Conservation (phyloP, 2,888 invertebrate species). For the Proisotoma minuta region DNA sequence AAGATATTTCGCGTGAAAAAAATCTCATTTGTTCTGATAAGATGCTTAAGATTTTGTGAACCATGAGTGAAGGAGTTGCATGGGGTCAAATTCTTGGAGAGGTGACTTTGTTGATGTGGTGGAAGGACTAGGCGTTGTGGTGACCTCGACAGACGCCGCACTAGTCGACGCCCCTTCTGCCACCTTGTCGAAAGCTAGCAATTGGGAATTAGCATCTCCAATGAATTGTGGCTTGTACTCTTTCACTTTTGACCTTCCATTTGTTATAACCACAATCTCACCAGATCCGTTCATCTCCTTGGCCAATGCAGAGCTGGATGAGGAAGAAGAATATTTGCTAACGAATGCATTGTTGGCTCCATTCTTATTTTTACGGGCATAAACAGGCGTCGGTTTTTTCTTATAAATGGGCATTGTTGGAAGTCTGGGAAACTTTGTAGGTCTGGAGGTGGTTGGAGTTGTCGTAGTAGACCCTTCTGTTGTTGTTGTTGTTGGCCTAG, state of each 20-base stretch:
- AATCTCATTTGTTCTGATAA: too few relatives aligned
- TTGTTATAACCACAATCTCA: conserved; percentile 44
- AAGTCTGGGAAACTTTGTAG: conserved; percentile 31
- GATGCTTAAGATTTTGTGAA: conserved; percentile 37
- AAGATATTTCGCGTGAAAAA: too few relatives aligned
- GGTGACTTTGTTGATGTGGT: conserved; percentile 38
- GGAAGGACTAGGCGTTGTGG: conserved; percentile 17
- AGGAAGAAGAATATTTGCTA: conserved; percentile 24
- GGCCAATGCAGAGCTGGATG: conserved; percentile 19
- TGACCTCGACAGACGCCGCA: background rate
- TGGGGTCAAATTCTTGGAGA: conserved; percentile 44
- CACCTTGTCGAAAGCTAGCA: conserved; percentile 45
- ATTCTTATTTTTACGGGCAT: conserved; percentile 27
- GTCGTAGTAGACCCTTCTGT: conserved; percentile 1
- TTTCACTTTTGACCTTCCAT: conserved; percentile 44
- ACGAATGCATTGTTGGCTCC: conserved; percentile 13
- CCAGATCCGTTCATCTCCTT: conserved; percentile 37
- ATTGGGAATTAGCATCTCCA: conserved; percentile 35
- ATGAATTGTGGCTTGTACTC: conserved; percentile 47
- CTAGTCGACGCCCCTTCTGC: conserved; percentile 19
- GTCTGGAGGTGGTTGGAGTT: conserved; percentile 15
- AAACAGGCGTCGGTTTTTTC: conserved; percentile 37
- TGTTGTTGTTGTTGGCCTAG: conserved; percentile 10
- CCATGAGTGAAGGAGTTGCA: conserved; percentile 46
- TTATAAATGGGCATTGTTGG: conserved; percentile 43